These are phyloP conservation scores for Epirrhoe alternata DNA, from an alignment of 2,888 invertebrate species.

Conservation along the genomic window DNA sequence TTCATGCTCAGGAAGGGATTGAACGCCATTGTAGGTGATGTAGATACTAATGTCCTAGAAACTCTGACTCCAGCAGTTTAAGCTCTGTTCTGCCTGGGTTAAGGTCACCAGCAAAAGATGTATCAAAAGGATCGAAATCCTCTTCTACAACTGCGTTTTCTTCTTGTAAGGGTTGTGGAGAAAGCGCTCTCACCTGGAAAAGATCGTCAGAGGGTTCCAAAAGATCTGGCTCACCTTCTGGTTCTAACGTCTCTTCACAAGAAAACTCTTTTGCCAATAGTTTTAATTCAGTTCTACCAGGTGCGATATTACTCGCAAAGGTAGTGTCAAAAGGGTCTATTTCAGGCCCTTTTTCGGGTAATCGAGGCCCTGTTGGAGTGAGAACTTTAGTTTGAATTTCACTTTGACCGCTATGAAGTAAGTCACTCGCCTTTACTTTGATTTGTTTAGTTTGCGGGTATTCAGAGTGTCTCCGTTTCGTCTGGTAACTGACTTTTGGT, in stretches of 20 bases:
- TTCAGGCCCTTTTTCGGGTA: conserved; percentile 71
- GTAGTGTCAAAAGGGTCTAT: conserved; percentile 95
- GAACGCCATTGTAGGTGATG: conserved; percentile 83
- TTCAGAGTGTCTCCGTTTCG: conserved; percentile 83
- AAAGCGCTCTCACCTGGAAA: conserved; percentile 89
- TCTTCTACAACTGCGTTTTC: conserved; percentile 46
- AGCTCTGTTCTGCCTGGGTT: conserved; percentile 92
- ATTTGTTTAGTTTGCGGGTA: conserved; percentile 60
- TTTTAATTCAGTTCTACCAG: conserved; percentile 92
- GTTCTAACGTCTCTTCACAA: conserved; percentile 68
- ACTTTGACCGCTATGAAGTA: conserved; percentile 65
- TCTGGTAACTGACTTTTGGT: conserved; percentile 72
- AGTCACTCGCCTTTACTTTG: conserved; percentile 65
- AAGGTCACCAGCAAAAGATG: conserved; percentile 90
- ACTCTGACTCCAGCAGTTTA: conserved; percentile 91
- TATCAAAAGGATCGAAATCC: conserved; percentile 93
- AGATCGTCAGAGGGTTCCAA: conserved; percentile 82
- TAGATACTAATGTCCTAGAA: conserved; percentile 64
- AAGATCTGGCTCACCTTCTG: conserved; percentile 73
- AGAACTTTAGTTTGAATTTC: conserved; percentile 86
- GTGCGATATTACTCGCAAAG: conserved; percentile 90
- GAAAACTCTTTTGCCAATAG: conserved; percentile 91
- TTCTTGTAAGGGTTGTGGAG: conserved; percentile 82
- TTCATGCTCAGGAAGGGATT: conserved; percentile 93
- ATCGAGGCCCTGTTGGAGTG: conserved; percentile 75